Evolutionary conservation across 2,113 vertebrate genomes (phyloP).

Genomic region (Megaceryle maxima): DNA sequence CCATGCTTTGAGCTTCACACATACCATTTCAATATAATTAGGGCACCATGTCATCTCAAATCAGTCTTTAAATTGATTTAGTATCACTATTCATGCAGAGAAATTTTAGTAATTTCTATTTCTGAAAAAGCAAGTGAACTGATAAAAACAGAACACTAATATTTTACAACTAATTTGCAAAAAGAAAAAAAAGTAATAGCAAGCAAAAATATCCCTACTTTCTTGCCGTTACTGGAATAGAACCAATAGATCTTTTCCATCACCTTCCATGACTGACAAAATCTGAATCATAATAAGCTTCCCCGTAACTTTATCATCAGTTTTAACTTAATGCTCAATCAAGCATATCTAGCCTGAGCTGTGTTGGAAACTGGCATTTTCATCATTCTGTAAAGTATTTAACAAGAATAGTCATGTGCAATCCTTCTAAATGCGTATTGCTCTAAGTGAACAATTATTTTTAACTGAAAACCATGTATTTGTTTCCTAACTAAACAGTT

Average conservation of each 20-base stretch:
- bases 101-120: neutral
- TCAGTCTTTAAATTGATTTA: neutral
- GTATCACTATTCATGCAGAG: neutral
- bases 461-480: neutral
- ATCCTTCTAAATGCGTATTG: neutral
- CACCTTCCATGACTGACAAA: constrained; percentile 9
- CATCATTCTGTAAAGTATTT: neutral
- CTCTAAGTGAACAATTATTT: neutral
- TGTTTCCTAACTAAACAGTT: neutral
- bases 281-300: neutral
- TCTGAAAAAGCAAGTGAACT: neutral
- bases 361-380: neutral
- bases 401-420: neutral
- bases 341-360: neutral
- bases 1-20: neutral
- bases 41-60: neutral
- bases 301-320: neutral
- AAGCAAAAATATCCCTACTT: neutral
- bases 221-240: neutral
- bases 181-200: neutral
- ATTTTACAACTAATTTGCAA: neutral
- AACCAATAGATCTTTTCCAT: constrained; percentile 66
- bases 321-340: neutral
- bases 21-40: neutral
- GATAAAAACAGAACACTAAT: neutral